Percentiles rank a stretch among this genome's conserved stretches.
phyloP scores from a whole-genome alignment of 1,140 invertebrate species.

The Andricus grossulariae region DNA sequence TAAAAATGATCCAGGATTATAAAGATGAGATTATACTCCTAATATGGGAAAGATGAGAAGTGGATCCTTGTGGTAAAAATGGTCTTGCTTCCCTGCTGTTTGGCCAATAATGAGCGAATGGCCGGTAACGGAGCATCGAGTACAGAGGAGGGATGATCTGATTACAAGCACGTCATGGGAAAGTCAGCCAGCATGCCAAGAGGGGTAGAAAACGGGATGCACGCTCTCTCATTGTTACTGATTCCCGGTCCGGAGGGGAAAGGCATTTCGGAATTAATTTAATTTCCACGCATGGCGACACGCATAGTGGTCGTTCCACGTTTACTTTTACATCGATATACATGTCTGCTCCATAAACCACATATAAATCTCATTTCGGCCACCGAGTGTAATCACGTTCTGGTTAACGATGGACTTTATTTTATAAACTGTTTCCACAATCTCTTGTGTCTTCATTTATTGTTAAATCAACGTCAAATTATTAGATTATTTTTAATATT shows the following conservation, averaged over 20 bases:
- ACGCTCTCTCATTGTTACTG: conserved; percentile 59
- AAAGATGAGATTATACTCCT: too few relatives aligned
- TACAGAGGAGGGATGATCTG: conserved; percentile 66
- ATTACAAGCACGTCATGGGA: conserved; percentile 72
- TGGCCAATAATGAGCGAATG: conserved; percentile 50
- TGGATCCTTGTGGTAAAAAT: neutral
- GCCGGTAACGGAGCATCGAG: conserved; percentile 56
- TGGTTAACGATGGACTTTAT: conserved; percentile 10
- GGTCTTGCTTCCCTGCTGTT: conserved; percentile 37
- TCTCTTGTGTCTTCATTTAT: conserved; percentile 10
- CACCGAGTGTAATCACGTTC: conserved; percentile 17
- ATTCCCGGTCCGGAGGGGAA: conserved; percentile 60
- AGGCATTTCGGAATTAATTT: conserved; percentile 64
- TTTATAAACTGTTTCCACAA: conserved; percentile 1
- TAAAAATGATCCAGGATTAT: too few relatives aligned
- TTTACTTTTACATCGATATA: conserved; percentile 29
- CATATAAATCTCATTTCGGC: conserved; percentile 28
- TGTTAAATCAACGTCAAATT: neutral
- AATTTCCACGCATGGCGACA: conserved; percentile 63
- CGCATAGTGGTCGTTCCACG: conserved; percentile 52
- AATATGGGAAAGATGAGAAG: conserved; percentile 16
- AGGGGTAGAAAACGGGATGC: conserved; percentile 59
- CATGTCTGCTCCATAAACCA: conserved; percentile 29
- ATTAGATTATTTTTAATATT: neutral
- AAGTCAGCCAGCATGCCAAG: conserved; percentile 63